These are phyloP conservation scores for Emberiza fucata DNA, from an alignment of 2,113 vertebrate species.

Conservation along the genomic window DNA sequence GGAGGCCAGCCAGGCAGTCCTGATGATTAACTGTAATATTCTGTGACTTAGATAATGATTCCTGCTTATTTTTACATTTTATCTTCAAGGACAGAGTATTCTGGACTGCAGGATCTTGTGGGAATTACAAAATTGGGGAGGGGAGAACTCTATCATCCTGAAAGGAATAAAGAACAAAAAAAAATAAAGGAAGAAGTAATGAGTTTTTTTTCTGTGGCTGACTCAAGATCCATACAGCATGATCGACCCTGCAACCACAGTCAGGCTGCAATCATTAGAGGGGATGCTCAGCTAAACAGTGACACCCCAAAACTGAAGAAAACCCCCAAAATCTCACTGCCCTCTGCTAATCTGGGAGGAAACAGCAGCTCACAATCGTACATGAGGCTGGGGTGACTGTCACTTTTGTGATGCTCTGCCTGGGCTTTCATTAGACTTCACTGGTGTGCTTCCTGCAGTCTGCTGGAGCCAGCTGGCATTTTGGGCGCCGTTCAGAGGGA, in stretches of 20 bases:
- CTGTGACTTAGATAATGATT: not conserved
- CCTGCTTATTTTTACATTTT: not conserved
- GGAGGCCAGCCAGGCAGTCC: not conserved
- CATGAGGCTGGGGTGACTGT: not conserved
- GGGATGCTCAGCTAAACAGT: not conserved
- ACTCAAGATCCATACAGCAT: not conserved
- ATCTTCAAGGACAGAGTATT: slow-evolving; percentile 18
- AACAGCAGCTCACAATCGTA: not conserved
- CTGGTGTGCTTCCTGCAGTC: not conserved
- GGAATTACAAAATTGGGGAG: not conserved
- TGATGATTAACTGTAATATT: slow-evolving; percentile 37
- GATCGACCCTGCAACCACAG: not conserved
- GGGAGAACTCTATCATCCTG: not conserved
- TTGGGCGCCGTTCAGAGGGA: not conserved
- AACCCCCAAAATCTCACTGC: not conserved
- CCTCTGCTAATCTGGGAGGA: not conserved
- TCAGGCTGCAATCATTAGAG: not conserved
- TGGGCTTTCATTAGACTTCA: not conserved
- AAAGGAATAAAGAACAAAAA: not conserved
- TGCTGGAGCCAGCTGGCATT: not conserved
- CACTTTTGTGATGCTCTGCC: not conserved
- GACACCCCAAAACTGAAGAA: not conserved
- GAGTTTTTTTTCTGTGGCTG: not conserved
- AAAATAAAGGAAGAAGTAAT: not conserved
- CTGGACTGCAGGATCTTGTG: not conserved